Conservation (phyloP, 2,888 invertebrate genomes). For the Thecophora atra region DNA sequence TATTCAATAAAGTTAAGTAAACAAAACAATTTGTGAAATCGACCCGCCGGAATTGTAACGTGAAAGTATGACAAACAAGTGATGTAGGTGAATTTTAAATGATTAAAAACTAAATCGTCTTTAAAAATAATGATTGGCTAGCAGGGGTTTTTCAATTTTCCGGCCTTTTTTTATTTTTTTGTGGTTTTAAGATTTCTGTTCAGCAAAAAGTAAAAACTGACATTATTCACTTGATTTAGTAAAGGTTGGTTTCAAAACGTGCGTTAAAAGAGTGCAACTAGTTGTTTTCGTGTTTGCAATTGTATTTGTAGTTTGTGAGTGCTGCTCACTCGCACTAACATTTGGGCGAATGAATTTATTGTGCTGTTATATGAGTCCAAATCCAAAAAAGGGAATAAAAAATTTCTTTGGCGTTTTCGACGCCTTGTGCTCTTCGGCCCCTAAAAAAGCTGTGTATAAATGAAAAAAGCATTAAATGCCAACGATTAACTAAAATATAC, state of each 20-base stretch:
- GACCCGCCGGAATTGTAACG: background rate
- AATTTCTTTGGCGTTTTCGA: conserved; percentile 52
- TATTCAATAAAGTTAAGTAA: conserved; percentile 5
- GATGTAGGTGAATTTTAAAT: background rate
- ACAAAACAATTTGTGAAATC: background rate
- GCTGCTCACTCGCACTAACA: conserved; percentile 34
- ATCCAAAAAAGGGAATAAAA: conserved; percentile 67
- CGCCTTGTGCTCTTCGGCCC: conserved; percentile 29
- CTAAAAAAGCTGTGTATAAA: background rate
- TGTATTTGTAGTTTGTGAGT: conserved; percentile 40
- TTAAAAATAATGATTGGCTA: no score
- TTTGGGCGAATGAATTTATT: conserved; percentile 7
- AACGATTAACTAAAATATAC: no score
- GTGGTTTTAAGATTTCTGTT: conserved; percentile 18
- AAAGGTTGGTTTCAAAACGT: background rate
- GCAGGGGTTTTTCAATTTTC: conserved; percentile 33
- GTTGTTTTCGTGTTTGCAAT: conserved; percentile 33
- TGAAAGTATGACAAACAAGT: background rate
- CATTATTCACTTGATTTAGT: conserved; percentile 18
- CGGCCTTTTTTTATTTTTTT: background rate
- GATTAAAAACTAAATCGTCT: background rate
- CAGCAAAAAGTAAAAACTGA: conserved; percentile 38
- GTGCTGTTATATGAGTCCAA: conserved; percentile 65
- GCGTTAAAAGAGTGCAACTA: conserved; percentile 17
- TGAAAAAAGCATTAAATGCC: no score